Conservation (phyloP, 2,797 vertebrate genomes). For the Arctocebus calabarensis region DNA sequence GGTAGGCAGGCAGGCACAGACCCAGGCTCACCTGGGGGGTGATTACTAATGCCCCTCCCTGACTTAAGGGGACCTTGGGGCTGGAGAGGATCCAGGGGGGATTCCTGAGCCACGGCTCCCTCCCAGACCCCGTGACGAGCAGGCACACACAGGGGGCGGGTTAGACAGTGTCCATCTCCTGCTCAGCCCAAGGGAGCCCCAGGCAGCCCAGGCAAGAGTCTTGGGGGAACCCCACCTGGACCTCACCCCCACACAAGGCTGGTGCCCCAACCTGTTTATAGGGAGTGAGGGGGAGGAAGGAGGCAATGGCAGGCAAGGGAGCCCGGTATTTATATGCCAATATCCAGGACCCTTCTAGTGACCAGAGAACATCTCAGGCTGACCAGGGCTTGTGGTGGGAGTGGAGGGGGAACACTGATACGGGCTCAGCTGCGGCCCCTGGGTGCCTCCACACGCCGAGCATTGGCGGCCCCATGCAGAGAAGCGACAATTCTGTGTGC, state of each 20-base stretch:
- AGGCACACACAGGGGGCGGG: rapidly evolving
- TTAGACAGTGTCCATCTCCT: rapidly evolving
- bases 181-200: rapidly evolving
- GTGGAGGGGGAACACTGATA: not conserved
- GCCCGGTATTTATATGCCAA: rapidly evolving
- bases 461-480: not conserved
- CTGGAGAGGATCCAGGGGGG: not conserved
- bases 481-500: not conserved
- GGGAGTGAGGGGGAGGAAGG: rapidly evolving
- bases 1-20: not conserved
- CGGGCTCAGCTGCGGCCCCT: not conserved
- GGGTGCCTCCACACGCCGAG: not conserved
- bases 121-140: not conserved
- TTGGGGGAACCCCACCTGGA: no score
- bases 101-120: not conserved
- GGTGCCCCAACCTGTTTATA: no score
- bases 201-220: not conserved
- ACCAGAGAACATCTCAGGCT: not conserved
- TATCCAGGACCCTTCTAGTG: not conserved
- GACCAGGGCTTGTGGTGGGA: not conserved
- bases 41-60: not conserved
- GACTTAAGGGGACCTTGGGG: not conserved
- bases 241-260: no score
- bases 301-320: not conserved
- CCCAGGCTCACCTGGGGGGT: rapidly evolving